Evolutionary conservation across 2,888 invertebrate genomes (phyloP), one percentile per base, ranked within the genome.

Genomic region (Eristalis arbustorum): DNA sequence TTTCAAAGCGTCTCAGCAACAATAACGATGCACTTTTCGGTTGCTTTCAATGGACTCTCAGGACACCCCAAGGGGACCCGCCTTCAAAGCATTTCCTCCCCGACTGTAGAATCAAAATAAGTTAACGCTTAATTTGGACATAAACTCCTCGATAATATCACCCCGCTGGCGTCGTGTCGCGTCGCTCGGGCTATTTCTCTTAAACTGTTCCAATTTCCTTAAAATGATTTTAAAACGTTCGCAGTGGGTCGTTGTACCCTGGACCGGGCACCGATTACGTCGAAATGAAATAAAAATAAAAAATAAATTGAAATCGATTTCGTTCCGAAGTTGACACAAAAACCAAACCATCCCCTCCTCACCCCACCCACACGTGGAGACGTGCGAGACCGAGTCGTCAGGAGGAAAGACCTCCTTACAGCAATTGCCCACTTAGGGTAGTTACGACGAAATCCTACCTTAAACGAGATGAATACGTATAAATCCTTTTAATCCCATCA

Each of bases 401-500:
- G 28, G 59, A 69, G 37, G 71, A 49, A 59, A 25, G 56, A 79
- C 71, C 71, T 83, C 83, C 78, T 83, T 72, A 72, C 57, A 68
- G 83, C 75, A 83, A 87, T 87, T 83, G 83, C 74, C 83, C 87
- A 83, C 83, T 87, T 87, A 87, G 75, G 75, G 75, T 79, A 79
- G 87, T 87, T 75, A 83, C 78, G 83, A 75, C 83, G 59, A 83
- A 87, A 83, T 87, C 83, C 75, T 83, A 83, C 87, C 87, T 83
- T 87, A 87, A 87, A 79, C 87, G 83, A 83, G 87, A 87, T 83
- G 83, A 83, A 83, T 83, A 79, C 78, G 69, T 71, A 83, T 83
- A 83, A 87, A 87, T 87, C 87, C 82, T 83, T 87, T 83, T 87
- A 87, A 83, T 87, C 78, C 83, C 74, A 77, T 83, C 75, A 79